Base-by-base conservation (phyloP, 2,888 invertebrate genomes). In the Cryptus armator region DNA sequence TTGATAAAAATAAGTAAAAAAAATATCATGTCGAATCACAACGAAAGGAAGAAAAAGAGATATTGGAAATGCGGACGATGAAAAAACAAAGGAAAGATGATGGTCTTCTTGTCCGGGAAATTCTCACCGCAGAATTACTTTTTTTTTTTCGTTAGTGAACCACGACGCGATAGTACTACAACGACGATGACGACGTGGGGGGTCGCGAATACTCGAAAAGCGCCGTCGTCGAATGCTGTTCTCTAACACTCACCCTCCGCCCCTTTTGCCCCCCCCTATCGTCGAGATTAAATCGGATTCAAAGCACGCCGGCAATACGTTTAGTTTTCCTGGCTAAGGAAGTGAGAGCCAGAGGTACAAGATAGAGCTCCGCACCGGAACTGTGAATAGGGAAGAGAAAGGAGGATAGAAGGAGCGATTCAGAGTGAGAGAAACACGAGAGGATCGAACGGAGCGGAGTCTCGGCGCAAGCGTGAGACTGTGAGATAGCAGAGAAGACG, bases 241-340 rank as follows among this genome's bases (percentile, higher is more conserved):
- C 70, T 79, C 51, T 66, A 32, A 16, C 32, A 37, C 0, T 14
- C 5, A 12, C 16, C 29, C 24, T 24, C 59, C 68, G 66, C 72
- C 72, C 56, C 10, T 37, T n/a, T 46, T 10, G 48, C 62, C 14
- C 68, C 74, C 32, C 82, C 76, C 86, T 77, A 74, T 86, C 84
- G 84, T 84, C 85, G 87, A 87, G 88, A 89, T 90, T 89, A 88
- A 89, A 90, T 90, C 88, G 88, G 87, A 89, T 89, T 89, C 86
- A 88, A 87, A 87, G 87, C 86, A 78, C 86, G 83, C 86, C 75
- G 76, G 88, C 87, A 87, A 87, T 89, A 88, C 86, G 87, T 88
- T 88, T 86, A 85, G 87, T 85, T 84, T 85, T 86, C 79, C 46
- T 29, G 85, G 81, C 32, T 59, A 51, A 51, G 67, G 64, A 16